A percentile compares a stretch with the other conserved stretches of the same genome.
Evolutionary conservation across 30 jellyfish, hydroid and myxozoan genomes (phyloP).

Genomic region (Mastigias papua): DNA sequence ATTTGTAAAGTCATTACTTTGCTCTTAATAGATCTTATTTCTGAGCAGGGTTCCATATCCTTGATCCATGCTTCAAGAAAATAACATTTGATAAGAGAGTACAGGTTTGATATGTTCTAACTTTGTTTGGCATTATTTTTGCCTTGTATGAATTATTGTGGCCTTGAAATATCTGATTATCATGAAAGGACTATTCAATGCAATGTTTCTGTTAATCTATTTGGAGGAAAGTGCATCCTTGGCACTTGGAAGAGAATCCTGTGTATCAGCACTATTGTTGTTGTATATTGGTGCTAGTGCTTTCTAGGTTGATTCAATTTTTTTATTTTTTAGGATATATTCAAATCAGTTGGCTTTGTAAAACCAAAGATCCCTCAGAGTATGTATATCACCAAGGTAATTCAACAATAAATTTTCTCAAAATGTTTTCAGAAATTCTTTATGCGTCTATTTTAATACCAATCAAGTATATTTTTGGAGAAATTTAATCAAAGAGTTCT

Average conservation of each 20-base stretch:
- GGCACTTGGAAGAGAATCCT: too few species aligned
- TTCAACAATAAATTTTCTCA: not conserved
- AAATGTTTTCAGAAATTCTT: too few species aligned
- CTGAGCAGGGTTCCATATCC: constrained; percentile 80
- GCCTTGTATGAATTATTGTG: not conserved
- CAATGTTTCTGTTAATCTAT: too few species aligned
- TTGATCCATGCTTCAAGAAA: constrained; percentile 80
- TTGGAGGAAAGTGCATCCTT: too few species aligned
- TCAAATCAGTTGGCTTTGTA: constrained; percentile 59
- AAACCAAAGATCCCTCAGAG: constrained; percentile 92
- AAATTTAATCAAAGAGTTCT: too few species aligned
- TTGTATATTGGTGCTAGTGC: too few species aligned
- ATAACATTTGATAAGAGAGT: constrained; percentile 70
- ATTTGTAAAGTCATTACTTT: too few species aligned
- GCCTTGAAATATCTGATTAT: too few species aligned
- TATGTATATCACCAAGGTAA: constrained; percentile 95
- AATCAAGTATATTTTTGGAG: too few species aligned
- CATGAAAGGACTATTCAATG: too few species aligned
- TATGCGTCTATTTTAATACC: too few species aligned
- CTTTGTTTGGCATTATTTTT: not conserved
- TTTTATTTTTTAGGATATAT: constrained; percentile 35
- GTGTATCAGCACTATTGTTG: too few species aligned
- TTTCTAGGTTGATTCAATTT: not conserved
- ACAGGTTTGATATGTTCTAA: constrained; percentile 39
- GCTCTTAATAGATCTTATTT: not conserved